phyloP scores from a whole-genome alignment of 1,140 invertebrate species.

The Laupala kohalensis region DNA sequence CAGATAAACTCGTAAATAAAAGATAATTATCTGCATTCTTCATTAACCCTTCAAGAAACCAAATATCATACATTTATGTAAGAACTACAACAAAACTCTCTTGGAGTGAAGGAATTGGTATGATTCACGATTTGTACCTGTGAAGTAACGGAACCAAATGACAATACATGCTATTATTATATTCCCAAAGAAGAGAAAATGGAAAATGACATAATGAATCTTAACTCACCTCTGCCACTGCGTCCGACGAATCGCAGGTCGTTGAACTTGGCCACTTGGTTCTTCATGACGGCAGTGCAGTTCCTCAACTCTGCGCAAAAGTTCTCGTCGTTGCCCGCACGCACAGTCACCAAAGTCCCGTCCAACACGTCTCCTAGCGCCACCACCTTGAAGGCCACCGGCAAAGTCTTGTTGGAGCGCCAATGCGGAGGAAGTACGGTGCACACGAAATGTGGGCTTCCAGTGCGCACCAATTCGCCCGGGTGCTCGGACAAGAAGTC shows the following conservation, averaged over 20 bases:
- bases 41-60: no score
- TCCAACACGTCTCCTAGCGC: constrained; percentile 84
- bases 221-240: constrained; percentile 90
- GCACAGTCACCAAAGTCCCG: constrained; percentile 86
- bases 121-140: no score
- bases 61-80: no score
- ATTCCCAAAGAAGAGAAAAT: no score
- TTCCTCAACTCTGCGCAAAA: constrained; percentile 90
- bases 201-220: no score
- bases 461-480: constrained; percentile 79
- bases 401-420: constrained; percentile 95
- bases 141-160: no score
- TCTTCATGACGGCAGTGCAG: constrained; percentile 88
- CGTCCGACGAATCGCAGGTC: constrained; percentile 94
- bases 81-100: no score
- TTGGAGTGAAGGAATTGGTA: no score
- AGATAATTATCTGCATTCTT: no score
- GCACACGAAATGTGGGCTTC: constrained; percentile 84
- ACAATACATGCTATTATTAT: no score
- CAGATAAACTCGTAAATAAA: no score
- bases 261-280: constrained; percentile 95
- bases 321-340: constrained; percentile 97
- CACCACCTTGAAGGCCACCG: constrained; percentile 86
- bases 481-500: constrained; percentile 83
- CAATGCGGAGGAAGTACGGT: constrained; percentile 86